Conservation (phyloP, 2,888 invertebrate genomes). For the Nomada fabriciana region DNA sequence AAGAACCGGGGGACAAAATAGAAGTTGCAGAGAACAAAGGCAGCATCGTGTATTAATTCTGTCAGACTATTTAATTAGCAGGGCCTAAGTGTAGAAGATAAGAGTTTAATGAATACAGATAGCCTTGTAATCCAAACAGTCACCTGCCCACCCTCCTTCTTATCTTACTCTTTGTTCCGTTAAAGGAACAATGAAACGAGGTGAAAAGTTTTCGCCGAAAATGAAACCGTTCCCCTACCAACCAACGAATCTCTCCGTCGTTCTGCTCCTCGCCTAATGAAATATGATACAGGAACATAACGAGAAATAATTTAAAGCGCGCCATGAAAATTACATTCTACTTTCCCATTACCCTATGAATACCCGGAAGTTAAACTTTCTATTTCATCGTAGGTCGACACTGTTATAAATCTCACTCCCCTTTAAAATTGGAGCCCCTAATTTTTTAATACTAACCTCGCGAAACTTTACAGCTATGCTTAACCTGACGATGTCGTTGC, state of each 20-base stretch:
- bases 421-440: too few relatives aligned
- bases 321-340: background rate
- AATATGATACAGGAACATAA: background rate
- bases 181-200: constrained; percentile 34
- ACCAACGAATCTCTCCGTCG: background rate
- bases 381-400: too few relatives aligned
- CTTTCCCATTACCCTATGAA: background rate
- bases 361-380: too few relatives aligned
- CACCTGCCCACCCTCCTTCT: constrained; percentile 28
- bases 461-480: too few relatives aligned
- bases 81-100: constrained; percentile 53
- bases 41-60: constrained; percentile 51
- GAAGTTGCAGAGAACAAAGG: constrained; percentile 26
- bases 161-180: constrained; percentile 28
- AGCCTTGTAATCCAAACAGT: constrained; percentile 53
- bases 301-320: background rate
- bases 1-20: background rate
- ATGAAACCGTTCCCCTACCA: constrained; percentile 25
- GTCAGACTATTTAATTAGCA: constrained; percentile 55
- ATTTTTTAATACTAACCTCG: too few relatives aligned
- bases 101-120: constrained; percentile 59
- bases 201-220: constrained; percentile 9
- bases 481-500: too few relatives aligned
- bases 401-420: too few relatives aligned
- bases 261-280: background rate